phyloP scores from a whole-genome alignment of 1,140 invertebrate genomes.

The Drosophila nigrodunni region DNA sequence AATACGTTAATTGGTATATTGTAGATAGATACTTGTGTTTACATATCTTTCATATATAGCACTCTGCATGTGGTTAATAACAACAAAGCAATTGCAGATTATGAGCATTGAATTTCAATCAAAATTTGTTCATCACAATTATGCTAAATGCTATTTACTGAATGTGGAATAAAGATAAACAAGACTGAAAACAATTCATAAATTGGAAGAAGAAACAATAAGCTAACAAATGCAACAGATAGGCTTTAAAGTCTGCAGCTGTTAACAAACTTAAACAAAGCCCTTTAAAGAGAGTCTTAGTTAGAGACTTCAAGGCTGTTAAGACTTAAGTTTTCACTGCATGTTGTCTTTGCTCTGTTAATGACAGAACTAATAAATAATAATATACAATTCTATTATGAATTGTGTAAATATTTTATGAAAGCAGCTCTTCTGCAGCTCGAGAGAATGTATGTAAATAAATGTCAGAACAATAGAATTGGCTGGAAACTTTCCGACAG shows the following conservation, averaged over 20 bases:
- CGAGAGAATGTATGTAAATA: slow-evolving; percentile 4
- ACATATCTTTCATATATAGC: background rate
- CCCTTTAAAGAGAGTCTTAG: too few relatives aligned
- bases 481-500: slow-evolving; percentile 14
- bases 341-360: background rate
- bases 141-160: background rate
- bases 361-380: slow-evolving; percentile 14
- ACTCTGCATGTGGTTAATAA: background rate
- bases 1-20: too few relatives aligned
- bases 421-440: background rate
- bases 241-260: too few relatives aligned
- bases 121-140: background rate
- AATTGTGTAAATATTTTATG: slow-evolving; percentile 12
- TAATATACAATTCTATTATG: slow-evolving; percentile 9
- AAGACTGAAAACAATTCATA: too few relatives aligned
- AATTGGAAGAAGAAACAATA: too few relatives aligned
- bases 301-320: too few relatives aligned
- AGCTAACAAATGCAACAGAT: too few relatives aligned
- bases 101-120: background rate
- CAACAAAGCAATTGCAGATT: background rate
- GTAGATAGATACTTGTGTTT: too few relatives aligned
- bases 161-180: too few relatives aligned
- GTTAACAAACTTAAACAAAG: too few relatives aligned
- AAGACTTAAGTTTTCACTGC: background rate
- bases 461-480: slow-evolving; percentile 31